Base-by-base conservation (phyloP, 2,888 invertebrate species). In the Harpalus rubripes region DNA sequence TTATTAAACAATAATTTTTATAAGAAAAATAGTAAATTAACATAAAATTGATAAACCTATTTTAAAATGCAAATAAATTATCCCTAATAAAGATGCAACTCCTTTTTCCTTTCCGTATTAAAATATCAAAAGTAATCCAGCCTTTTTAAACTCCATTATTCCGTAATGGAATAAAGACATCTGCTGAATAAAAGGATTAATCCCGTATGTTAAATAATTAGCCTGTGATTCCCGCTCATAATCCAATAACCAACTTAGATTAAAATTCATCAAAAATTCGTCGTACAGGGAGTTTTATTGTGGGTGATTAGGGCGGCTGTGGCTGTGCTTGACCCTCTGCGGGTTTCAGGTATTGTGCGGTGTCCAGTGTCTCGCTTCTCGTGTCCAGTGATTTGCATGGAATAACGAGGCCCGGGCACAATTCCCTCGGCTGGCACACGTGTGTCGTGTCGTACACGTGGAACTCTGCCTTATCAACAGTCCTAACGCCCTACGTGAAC, bases 331-430 rank as follows among this genome's bases (percentile, higher is more conserved):
- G 44, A 52, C 44, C 44, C 44, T 52, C 44, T 12, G 44, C 44
- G 44, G 44, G 44, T 52, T 52, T 12, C 44, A 52, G 44, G 44
- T 52, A 52, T 52, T 52, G 44, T 52, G 32, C 59, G 22, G 39
- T 26, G 79, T 79, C n/a, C 79, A 58, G 79, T 79, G 63, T 59
- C 59, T 32, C 32, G 32, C 32, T 32, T 52, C 44, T 52, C 44
- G 44, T 4, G 44, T 39, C 7, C 87, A 86, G 88, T 88, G 89
- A 90, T 90, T 90, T 90, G 89, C 89, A 90, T 90, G 88, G 87
- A 88, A 88, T 89, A 89, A 89, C 89, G 89, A 89, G 88, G 85
- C 87, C 85, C 85, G 88, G 18, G 52, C 12, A 72, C 74, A 58
- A 82, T 72, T 82, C 72, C 82, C 74, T 39, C 22, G 72, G 58